phyloP scores from a whole-genome alignment of 2,797 vertebrate species.

The Malurus splendens region DNA sequence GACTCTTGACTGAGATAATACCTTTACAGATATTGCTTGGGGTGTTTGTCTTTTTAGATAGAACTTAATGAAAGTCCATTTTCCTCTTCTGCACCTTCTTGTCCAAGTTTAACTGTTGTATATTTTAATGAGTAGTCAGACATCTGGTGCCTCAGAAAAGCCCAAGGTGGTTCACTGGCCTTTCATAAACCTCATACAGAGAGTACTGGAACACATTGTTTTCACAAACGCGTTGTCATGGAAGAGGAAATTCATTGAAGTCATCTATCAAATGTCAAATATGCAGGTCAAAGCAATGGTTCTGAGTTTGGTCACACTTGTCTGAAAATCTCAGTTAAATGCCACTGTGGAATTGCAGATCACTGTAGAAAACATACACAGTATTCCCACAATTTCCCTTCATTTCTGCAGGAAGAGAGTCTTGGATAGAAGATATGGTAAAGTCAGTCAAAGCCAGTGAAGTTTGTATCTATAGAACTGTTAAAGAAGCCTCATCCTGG shows the following conservation, averaged over 20 bases:
- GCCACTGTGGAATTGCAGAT: neutral
- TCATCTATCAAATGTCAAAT: neutral
- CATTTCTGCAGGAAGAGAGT: neutral
- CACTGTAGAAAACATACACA: accelerated
- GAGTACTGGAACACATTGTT: neutral
- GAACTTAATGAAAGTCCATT: neutral
- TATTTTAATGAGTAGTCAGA: neutral
- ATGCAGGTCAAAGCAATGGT: neutral
- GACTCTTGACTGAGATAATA: neutral
- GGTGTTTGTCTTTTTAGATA: neutral
- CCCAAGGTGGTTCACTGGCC: neutral
- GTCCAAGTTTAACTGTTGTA: neutral
- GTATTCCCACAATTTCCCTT: neutral
- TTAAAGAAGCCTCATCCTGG: neutral
- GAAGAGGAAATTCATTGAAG: neutral
- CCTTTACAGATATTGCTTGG: neutral
- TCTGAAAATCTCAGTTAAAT: neutral
- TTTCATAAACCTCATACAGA: neutral
- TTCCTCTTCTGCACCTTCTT: neutral
- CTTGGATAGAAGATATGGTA: neutral
- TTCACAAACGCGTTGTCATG: neutral
- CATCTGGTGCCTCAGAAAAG: neutral
- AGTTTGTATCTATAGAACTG: neutral
- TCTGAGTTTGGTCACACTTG: neutral
- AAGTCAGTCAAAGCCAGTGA: neutral